Base-by-base conservation (phyloP, 2,888 invertebrate genomes). In the Acanthacorydalis orientalis region DNA sequence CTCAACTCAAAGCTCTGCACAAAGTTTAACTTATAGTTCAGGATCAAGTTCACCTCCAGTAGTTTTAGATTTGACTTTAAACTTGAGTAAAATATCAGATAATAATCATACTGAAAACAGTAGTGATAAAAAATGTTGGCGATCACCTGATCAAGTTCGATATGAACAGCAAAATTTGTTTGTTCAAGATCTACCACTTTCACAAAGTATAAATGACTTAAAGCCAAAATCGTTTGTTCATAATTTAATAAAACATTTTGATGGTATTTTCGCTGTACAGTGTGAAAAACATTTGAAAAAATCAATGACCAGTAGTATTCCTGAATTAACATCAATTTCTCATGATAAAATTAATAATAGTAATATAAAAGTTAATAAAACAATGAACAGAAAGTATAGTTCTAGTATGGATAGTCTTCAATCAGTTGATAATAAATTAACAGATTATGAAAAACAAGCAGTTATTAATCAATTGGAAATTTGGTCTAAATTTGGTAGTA, bases 181-280 rank as follows among this genome's bases (percentile, higher is more conserved):
- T 14, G 12, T 23, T 14, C 38, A 39, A 31, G 12, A 14, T 7
- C 7, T 37, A 7, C 10, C 37, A n/a, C 12, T 12, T 49, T 82
- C 82, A 1, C 75, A 42, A 31, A 42, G 16, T n/a, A 23, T 23
- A 23, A 23, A 23, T 23, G 23, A 23, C 23, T 23, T 23, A 23
- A 23, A 23, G 6, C 6, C 23, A 23, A 12, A 11, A 1, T 44
- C 44, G 10, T 53, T 78, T 60, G 83, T 84, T 1, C 80, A 78
- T 49, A 80, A 78, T 38, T 65, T 85, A 49, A 72, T 82, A 0
- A 77, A 78, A 58, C 81, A 78, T 60, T 85, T 83, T 53, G 72
- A 79, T 54, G 62, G 67, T 53, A 54, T 38, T 56, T 39, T 48
- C 31, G 41, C 7, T 9, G 14, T 37, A 10, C n/a, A 37, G 10